Conservation (phyloP, 2,113 vertebrate species). For the Telmatochromis sp. region DNA sequence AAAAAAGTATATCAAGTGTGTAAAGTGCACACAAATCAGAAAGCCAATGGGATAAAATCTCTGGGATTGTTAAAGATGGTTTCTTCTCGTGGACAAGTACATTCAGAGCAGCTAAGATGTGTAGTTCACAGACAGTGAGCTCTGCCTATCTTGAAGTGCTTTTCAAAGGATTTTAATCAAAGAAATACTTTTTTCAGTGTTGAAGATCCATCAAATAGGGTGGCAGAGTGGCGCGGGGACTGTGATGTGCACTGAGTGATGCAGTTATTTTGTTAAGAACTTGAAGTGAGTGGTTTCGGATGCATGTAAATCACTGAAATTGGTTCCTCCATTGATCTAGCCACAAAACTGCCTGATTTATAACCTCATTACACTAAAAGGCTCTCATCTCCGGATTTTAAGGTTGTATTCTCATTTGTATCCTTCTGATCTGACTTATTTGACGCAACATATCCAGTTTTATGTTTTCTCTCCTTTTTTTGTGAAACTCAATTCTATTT, state of each 20-base stretch:
- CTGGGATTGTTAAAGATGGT: not conserved
- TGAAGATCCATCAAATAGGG: not conserved
- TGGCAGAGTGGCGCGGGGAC: not conserved
- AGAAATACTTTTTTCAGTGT: not conserved
- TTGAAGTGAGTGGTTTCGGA: not conserved
- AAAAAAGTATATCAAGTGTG: not conserved
- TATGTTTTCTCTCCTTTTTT: not conserved
- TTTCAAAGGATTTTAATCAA: not conserved
- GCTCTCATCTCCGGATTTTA: not conserved
- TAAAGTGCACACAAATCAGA: not conserved
- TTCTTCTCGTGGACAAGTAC: not conserved
- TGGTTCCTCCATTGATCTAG: not conserved
- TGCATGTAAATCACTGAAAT: not conserved
- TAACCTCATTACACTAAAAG: constrained; percentile 14
- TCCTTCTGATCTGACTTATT: not conserved
- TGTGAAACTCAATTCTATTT: not conserved
- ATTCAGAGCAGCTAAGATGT: not conserved
- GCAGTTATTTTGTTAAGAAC: not conserved
- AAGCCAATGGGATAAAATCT: not conserved
- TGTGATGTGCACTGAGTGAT: not conserved
- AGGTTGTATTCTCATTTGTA: not conserved
- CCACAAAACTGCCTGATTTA: constrained; percentile 6
- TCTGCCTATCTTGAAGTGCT: not conserved
- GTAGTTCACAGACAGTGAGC: not conserved
- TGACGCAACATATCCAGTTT: not conserved